Percentiles rank a stretch among this genome's conserved stretches.
Conservation (phyloP, 2,888 invertebrate species). For the Microctonus brassicae region DNA sequence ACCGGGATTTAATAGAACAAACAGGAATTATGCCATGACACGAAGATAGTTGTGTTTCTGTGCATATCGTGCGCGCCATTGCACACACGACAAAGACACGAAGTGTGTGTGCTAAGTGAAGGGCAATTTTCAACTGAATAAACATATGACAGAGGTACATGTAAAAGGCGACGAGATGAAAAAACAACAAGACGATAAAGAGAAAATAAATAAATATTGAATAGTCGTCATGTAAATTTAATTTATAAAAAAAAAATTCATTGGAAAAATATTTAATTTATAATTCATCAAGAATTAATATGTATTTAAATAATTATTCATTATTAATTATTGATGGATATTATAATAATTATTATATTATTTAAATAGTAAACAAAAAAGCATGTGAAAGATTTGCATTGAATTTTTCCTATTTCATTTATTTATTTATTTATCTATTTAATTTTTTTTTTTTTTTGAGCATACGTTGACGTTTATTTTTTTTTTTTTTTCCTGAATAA, state of each 20-base stretch:
- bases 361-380: no score
- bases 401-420: no score
- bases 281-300: no score
- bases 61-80: conserved; percentile 46
- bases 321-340: no score
- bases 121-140: conserved; percentile 48
- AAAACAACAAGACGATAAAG: not conserved
- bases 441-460: not conserved
- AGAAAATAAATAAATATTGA: not conserved
- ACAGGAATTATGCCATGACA: conserved; percentile 51
- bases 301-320: not conserved
- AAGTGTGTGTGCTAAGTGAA: conserved; percentile 31
- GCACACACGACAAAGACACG: conserved; percentile 48
- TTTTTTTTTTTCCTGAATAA: not conserved
- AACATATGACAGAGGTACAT: conserved; percentile 30
- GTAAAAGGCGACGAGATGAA: conserved; percentile 4
- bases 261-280: not conserved
- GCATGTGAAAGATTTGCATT: no score
- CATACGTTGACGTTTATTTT: not conserved
- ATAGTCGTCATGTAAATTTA: not conserved
- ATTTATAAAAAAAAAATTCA: not conserved
- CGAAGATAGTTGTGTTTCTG: conserved; percentile 31
- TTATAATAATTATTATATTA: no score
- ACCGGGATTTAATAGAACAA: conserved; percentile 56
- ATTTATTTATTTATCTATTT: not conserved